Base-by-base conservation (phyloP, 2,888 invertebrate species). In the Torymus tubicola region DNA sequence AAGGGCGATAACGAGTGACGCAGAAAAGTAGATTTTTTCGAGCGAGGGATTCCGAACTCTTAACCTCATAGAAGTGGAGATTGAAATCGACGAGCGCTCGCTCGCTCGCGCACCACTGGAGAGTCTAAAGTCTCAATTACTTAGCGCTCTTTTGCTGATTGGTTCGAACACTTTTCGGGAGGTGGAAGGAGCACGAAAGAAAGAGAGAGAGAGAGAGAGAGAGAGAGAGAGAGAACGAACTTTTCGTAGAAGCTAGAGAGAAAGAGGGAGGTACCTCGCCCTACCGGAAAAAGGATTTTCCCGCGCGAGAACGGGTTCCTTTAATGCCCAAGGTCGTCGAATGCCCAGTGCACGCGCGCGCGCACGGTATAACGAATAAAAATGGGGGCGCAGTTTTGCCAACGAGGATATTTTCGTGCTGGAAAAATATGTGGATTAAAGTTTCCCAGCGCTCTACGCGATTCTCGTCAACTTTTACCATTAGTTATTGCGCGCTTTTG, bases 51-150 rank as follows among this genome's bases (percentile, higher is more conserved):
- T 78, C 61, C 72, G 60, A 80, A 80, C 80, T 80, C 80, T 80
- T 75, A 80, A 74, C 80, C 78, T 78, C 77, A 68, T 78, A 78
- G 74, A 61, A 75, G 74, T 65, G 69, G 77, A 78, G 72, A 80
- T 82, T 76, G 78, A 77, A 77, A 80, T 77, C 76, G 71, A 75
- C 77, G 61, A 75, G 71, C 42, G 57, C 42, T 16, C 60, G 76
- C 42, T 14, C 58, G 60, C 50, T 42, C 13, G 18, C 31, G 65
- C 14, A 31, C 50, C 53, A 64, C 61, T 52, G 64, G 78, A 73
- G 78, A 60, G 77, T 73, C 70, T 70, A 81, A 78, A 81, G 81
- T 81, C 81, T 81, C 81, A 81, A 81, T 81, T 81, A 81, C 81
- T 81, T 78, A 81, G 74, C 75, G 77, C 81, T 81, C 77, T 81